phyloP scores from a whole-genome alignment of 2,113 vertebrate species.

The Cyanistes caeruleus region DNA sequence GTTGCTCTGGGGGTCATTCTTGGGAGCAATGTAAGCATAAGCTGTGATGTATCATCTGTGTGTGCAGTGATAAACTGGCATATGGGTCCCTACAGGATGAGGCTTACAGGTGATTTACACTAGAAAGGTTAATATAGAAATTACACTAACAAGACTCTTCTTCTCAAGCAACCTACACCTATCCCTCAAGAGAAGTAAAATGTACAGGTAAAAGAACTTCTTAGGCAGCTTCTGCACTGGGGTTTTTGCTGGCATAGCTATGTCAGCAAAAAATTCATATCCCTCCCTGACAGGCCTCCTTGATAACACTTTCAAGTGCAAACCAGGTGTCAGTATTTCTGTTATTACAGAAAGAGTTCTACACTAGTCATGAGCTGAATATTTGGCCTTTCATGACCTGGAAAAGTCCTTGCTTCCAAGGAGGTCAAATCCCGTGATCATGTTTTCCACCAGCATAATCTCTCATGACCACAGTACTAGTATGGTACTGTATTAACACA shows the following conservation, averaged over 20 bases:
- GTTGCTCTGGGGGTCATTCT: not conserved
- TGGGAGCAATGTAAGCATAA: not conserved
- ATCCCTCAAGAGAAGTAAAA: slow-evolving; percentile 5
- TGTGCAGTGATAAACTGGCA: not conserved
- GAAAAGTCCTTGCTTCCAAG: slow-evolving; percentile 1
- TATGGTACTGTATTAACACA: not conserved
- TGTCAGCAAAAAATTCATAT: slow-evolving; percentile 38
- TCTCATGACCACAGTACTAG: not conserved
- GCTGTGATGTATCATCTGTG: not conserved
- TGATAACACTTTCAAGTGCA: slow-evolving; percentile 50
- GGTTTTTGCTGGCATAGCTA: not conserved
- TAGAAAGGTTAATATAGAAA: slow-evolving; percentile 30
- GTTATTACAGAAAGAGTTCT: not conserved
- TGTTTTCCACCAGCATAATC: not conserved
- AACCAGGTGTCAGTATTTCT: slow-evolving; percentile 25
- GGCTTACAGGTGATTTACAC: not conserved
- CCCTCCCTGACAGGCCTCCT: slow-evolving; percentile 8
- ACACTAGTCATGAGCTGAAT: not conserved
- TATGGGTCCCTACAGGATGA: not conserved
- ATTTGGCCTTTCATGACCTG: not conserved
- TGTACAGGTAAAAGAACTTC: slow-evolving; percentile 3
- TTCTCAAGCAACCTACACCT: not conserved
- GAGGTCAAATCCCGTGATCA: not conserved
- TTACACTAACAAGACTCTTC: not conserved
- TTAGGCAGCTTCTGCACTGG: not conserved